Base-by-base conservation (phyloP, 2,113 vertebrate genomes). In the Ondatra zibethicus region DNA sequence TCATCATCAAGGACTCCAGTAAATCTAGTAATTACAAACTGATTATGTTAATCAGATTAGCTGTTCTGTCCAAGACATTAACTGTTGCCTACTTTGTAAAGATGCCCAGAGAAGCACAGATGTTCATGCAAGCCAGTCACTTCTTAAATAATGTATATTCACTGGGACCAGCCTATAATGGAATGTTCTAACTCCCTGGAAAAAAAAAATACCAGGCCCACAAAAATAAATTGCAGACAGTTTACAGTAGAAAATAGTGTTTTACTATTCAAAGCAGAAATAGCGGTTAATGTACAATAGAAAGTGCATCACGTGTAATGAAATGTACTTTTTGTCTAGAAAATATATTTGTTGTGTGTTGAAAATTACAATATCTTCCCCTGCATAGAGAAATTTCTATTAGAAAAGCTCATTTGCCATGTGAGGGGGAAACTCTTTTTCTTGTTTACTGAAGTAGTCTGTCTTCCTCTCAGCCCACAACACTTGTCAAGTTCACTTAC, bases 1-100 rank as follows among this genome's bases (percentile, higher is more conserved):
- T 93, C 95, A 93, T 88, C 76, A 76, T 90, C 94, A 97, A 97
- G 88, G 94, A 97, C 90, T 96, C 2, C 0, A 10, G 91, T 96
- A 96, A 98, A 97, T 91, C 96, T 95, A 97, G 73, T 93, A 98
- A 98, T 98, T 98, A 95, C 45, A 97, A 95, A 89, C 16, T 68
- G 82, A 86, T 91, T 97, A 84, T 76, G 65, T 96, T 98, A 98
- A 98, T 97, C 72, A 98, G 98, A 98, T 97, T 95, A 97, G 96
- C 93, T 96, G 47, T 89, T 97, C 82, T 95, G 70, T 93, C 65
- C 47, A 88, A 96, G 97, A 94, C 89, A 94, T 58, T 96, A 96
- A 84, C 58, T 93, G 50, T 86, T 97, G 94, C 87, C 91, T 96
- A 29, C 92, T 66, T 88, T 92, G 33, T 31, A 70, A 29, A 97